These are phyloP conservation scores for Strigamia crassipes DNA, from an alignment of 2,888 invertebrate genomes.

Conservation along the genomic window DNA sequence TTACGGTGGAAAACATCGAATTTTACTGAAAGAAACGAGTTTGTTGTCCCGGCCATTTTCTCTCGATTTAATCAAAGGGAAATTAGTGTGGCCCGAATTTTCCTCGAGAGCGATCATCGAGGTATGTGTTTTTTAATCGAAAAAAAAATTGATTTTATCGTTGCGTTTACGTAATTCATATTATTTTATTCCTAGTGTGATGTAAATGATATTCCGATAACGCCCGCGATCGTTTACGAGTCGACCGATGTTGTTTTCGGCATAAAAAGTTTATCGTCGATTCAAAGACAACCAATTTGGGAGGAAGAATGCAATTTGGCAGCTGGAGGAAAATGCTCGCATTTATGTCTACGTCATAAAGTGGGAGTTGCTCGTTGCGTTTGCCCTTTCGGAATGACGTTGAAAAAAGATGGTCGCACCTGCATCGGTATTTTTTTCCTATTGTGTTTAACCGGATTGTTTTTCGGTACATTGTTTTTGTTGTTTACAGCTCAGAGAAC, in stretches of 20 bases:
- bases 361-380: background rate
- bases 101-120: background rate
- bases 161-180: background rate
- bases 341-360: slow-evolving; percentile 12
- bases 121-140: too few relatives aligned
- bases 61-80: background rate
- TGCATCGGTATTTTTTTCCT: background rate
- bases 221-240: background rate
- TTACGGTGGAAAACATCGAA: background rate
- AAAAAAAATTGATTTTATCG: too few relatives aligned
- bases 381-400: background rate
- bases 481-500: background rate
- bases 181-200: background rate
- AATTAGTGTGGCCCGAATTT: slow-evolving; percentile 27
- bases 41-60: background rate
- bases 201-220: background rate
- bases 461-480: background rate
- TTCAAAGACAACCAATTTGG: background rate
- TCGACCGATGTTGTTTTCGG: background rate
- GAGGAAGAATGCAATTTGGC: background rate
- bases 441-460: background rate
- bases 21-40: background rate
- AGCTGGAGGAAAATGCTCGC: slow-evolving; percentile 10
- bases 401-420: background rate
- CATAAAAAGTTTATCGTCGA: background rate